Conservation (phyloP, 2,113 vertebrate species). For the Ivindomyrus marchei region DNA sequence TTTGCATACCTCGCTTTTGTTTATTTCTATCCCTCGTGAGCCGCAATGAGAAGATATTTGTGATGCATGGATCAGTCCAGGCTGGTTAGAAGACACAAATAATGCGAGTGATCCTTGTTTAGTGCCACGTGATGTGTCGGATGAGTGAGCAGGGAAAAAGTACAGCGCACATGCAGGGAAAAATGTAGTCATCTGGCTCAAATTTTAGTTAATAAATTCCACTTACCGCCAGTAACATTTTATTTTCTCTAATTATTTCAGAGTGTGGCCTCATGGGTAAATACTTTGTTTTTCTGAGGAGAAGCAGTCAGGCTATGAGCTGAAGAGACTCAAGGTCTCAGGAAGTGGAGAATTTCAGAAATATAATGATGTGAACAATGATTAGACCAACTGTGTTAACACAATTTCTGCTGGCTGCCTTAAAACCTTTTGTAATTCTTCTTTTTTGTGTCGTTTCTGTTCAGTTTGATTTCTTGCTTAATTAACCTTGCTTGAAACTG, state of each 20-base stretch:
- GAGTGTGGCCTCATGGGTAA: background rate
- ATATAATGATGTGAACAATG: too few species aligned
- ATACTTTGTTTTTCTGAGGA: background rate
- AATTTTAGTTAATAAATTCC: background rate
- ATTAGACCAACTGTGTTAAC: background rate
- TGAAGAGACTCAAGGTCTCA: background rate
- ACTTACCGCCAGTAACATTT: background rate
- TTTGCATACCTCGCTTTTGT: background rate
- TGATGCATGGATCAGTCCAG: background rate
- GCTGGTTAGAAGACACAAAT: background rate
- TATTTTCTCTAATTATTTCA: background rate
- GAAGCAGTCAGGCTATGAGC: background rate
- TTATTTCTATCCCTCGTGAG: background rate
- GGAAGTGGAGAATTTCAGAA: background rate
- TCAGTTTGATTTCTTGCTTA: background rate
- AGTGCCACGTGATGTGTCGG: background rate
- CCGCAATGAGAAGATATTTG: background rate
- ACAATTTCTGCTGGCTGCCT: background rate
- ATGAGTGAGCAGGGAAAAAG: background rate
- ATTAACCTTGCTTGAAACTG: background rate
- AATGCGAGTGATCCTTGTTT: too few species aligned
- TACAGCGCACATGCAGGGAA: background rate
- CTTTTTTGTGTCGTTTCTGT: background rate
- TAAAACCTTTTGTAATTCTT: background rate
- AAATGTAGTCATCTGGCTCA: background rate